Percentiles rank a stretch among this genome's conserved stretches.
These are phyloP conservation scores for Sinocyclocheilus anshuiensis DNA, from an alignment of 2,113 vertebrate species.

Conservation along the genomic window DNA sequence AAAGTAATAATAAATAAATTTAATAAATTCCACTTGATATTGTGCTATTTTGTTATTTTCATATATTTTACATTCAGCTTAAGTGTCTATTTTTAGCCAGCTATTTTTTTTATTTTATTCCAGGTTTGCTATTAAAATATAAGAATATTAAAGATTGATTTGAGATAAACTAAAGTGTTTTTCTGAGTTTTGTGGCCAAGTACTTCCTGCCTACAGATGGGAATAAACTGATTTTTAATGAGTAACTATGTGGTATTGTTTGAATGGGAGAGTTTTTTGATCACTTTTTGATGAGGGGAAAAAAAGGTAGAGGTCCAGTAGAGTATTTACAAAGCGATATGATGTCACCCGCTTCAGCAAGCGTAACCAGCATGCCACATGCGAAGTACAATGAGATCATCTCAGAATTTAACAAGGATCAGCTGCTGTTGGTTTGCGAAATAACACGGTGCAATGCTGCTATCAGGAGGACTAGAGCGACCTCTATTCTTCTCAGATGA, in stretches of 20 bases:
- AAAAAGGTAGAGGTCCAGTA: not conserved
- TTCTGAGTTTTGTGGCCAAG: not conserved
- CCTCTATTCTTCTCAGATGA: conserved; percentile 13
- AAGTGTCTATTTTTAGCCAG: not conserved
- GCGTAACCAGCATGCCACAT: conserved; percentile 9
- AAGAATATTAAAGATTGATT: not conserved
- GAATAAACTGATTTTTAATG: not conserved
- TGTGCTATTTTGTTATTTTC: not conserved
- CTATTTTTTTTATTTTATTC: not conserved
- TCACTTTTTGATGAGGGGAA: not conserved
- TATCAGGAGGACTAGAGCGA: not conserved
- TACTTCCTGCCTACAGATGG: not conserved
- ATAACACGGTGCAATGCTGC: not conserved
- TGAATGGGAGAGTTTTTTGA: not conserved
- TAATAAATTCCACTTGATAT: not conserved
- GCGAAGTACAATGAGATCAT: conserved; percentile 27
- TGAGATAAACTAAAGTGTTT: not conserved
- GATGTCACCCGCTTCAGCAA: conserved; percentile 14
- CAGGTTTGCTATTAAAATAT: not conserved
- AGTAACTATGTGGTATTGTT: not conserved
- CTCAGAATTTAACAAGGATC: conserved; percentile 32
- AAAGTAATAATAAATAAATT: not conserved
- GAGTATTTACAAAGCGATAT: not conserved
- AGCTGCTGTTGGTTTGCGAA: conserved; percentile 11
- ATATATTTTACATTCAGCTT: not conserved